Percentiles rank a stretch among this genome's conserved stretches.
Conservation (phyloP, 2,888 invertebrate genomes). For the Mythimna lalbum region DNA sequence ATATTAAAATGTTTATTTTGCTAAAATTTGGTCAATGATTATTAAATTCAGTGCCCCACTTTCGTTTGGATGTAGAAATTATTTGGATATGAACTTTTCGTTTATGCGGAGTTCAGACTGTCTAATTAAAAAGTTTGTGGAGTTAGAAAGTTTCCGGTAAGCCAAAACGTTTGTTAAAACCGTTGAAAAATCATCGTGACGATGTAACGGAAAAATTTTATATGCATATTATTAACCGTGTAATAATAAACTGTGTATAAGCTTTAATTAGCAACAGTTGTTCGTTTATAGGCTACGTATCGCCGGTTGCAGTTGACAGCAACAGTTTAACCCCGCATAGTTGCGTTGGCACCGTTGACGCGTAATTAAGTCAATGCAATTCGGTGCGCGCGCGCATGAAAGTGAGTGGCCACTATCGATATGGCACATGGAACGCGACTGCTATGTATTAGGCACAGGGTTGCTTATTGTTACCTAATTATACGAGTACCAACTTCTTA, state of each 20-base stretch:
- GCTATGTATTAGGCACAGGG: constrained; percentile 65
- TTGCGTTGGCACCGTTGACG: constrained; percentile 61
- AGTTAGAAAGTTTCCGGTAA: constrained; percentile 27
- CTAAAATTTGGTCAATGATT: constrained; percentile 38
- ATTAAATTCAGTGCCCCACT: constrained; percentile 22
- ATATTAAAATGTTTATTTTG: constrained; percentile 53
- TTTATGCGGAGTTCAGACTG: constrained; percentile 10
- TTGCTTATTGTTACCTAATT: constrained; percentile 24
- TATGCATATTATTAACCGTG: constrained; percentile 8
- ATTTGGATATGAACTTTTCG: constrained; percentile 27
- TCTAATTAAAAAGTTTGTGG: constrained; percentile 42
- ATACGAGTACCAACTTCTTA: neutral
- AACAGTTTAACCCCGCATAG: constrained; percentile 58
- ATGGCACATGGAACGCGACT: constrained; percentile 80
- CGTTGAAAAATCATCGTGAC: constrained; percentile 14
- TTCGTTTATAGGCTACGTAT: constrained; percentile 37
- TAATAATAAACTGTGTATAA: constrained; percentile 18
- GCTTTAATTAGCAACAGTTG: constrained; percentile 20
- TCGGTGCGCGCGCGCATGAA: constrained; percentile 81
- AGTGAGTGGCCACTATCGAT: constrained; percentile 84
- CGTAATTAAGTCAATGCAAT: constrained; percentile 81
- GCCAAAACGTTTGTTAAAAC: constrained; percentile 15
- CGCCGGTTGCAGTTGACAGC: constrained; percentile 45
- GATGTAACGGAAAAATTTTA: constrained; percentile 6
- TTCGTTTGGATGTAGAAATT: constrained; percentile 26